These are phyloP conservation scores for Ichneumon xanthorius DNA, from an alignment of 2,888 invertebrate genomes.

Conservation along the genomic window DNA sequence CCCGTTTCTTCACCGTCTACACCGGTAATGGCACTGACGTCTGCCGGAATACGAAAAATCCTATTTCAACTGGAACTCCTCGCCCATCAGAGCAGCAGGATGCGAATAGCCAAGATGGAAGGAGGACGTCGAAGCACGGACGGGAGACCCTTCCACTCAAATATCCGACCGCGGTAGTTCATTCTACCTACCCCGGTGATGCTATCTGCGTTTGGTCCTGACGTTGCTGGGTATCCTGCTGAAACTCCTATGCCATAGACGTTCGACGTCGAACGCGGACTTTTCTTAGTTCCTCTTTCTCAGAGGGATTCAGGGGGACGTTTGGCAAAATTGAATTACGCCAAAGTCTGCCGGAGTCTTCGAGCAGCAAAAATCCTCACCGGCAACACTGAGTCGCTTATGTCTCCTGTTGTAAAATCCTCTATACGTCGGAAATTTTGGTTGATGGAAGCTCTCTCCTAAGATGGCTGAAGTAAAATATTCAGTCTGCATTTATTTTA, in stretches of 20 bases:
- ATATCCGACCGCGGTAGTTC: constrained; percentile 48
- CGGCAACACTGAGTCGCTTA: constrained; percentile 36
- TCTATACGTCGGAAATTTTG: not conserved
- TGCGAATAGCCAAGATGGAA: constrained; percentile 57
- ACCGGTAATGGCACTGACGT: constrained; percentile 82
- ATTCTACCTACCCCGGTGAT: constrained; percentile 45
- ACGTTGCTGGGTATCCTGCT: constrained; percentile 31
- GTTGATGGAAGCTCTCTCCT: not conserved
- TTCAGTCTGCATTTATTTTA: not conserved
- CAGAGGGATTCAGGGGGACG: constrained; percentile 16
- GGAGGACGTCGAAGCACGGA: constrained; percentile 53
- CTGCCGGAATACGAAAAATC: constrained; percentile 83
- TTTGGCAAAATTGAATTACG: constrained; percentile 56
- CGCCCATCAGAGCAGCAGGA: constrained; percentile 54
- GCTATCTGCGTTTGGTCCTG: constrained; percentile 48
- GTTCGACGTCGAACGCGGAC: constrained; percentile 48
- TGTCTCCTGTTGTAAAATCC: constrained; percentile 31
- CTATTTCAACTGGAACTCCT: constrained; percentile 77
- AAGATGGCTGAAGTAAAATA: not conserved
- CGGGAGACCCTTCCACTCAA: constrained; percentile 52
- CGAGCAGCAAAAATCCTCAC: constrained; percentile 12
- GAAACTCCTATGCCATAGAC: constrained; percentile 46
- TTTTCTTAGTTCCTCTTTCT: constrained; percentile 28
- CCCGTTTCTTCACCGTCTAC: constrained; percentile 70
- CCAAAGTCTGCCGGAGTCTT: constrained; percentile 30